Evolutionary conservation across 2,113 vertebrate species (phyloP).

Genomic region (Cottus gobio): DNA sequence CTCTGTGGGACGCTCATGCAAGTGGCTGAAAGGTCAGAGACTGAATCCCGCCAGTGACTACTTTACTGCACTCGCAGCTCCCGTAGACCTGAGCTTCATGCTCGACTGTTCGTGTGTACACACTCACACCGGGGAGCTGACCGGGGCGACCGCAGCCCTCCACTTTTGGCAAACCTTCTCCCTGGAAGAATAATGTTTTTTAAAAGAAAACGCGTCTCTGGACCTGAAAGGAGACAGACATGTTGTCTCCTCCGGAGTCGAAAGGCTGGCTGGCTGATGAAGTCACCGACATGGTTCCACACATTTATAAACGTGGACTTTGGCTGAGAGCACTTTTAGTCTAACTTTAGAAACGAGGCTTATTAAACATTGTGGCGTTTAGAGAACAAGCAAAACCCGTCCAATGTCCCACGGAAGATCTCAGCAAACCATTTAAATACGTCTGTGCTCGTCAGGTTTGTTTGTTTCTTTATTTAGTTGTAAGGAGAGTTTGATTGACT

Average conservation of each 20-base stretch:
- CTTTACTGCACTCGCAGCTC: constrained; percentile 44
- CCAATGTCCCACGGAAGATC: neutral
- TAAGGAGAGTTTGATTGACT: neutral
- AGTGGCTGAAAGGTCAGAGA: constrained; percentile 52
- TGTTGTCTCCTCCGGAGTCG: constrained; percentile 48
- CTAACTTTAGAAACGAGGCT: constrained; percentile 11
- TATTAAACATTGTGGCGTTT: neutral
- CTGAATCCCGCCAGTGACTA: constrained; percentile 35
- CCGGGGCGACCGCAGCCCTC: constrained; percentile 46
- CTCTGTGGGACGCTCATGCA: constrained; percentile 20
- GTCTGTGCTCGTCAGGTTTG: constrained; percentile 1
- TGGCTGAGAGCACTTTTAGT: constrained; percentile 18
- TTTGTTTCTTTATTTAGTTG: neutral
- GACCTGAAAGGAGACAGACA: constrained; percentile 66
- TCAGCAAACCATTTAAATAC: constrained; percentile 5
- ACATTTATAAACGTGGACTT: constrained; percentile 27
- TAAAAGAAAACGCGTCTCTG: constrained; percentile 11
- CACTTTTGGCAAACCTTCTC: constrained; percentile 39
- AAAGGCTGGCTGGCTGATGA: constrained; percentile 26
- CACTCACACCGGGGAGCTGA: constrained; percentile 49
- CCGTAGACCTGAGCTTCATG: constrained; percentile 8
- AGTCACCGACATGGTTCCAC: constrained; percentile 27
- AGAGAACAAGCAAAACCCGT: neutral
- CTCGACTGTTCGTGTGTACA: constrained; percentile 33
- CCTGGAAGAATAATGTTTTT: constrained; percentile 34